Percentiles rank a stretch among this genome's conserved stretches.
phyloP scores from a whole-genome alignment of 2,797 vertebrate species.

The Cirrhinus molitorella region DNA sequence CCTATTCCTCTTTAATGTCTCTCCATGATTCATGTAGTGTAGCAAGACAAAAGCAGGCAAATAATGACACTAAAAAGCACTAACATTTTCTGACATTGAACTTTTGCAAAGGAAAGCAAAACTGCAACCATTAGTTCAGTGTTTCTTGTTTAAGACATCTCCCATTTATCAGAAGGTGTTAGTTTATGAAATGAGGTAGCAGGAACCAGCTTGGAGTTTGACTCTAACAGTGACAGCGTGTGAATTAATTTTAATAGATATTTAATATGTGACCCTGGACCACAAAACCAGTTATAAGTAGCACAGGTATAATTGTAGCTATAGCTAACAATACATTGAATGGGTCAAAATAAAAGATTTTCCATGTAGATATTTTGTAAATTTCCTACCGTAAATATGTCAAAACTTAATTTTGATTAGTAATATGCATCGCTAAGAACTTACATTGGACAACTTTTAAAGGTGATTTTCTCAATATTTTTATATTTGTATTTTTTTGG shows the following conservation, averaged over 20 bases:
- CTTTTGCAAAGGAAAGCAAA: not conserved
- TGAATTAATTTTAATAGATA: not conserved
- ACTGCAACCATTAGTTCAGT: not conserved
- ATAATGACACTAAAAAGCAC: not conserved
- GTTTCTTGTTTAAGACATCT: not conserved
- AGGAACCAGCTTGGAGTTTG: not conserved
- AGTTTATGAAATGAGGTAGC: not conserved
- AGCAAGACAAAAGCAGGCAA: not conserved
- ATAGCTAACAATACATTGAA: no score
- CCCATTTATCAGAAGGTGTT: not conserved
- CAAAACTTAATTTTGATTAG: no score
- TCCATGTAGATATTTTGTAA: no score
- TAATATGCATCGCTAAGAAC: no score
- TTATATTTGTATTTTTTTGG: no score
- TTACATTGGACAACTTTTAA: no score
- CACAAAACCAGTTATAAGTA: no score
- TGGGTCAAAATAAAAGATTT: no score
- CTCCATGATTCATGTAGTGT: not conserved
- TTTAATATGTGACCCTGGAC: no score
- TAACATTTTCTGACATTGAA: not conserved
- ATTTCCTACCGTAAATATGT: no score
- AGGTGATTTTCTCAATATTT: no score
- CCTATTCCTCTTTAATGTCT: not conserved
- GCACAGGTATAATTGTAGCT: no score
- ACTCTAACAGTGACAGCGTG: not conserved